phyloP scores from a whole-genome alignment of 2,888 invertebrate genomes.

The Amiota communis region DNA sequence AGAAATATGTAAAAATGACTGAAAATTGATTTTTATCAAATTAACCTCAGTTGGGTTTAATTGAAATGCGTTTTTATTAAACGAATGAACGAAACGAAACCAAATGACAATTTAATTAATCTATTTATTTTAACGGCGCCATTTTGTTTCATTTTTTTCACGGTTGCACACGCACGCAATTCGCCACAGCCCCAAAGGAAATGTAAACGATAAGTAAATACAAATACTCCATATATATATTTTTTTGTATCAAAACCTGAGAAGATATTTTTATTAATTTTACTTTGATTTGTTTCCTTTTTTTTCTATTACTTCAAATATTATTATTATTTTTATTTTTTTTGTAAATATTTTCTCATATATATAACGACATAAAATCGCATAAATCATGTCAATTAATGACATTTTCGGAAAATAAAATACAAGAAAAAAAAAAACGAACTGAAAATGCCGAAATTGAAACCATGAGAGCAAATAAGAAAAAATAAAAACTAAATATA shows the following conservation, averaged over 20 bases:
- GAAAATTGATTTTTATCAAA: constrained; percentile 23
- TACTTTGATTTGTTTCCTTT: no score
- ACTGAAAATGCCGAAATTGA: constrained; percentile 9
- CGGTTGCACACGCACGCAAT: constrained; percentile 16
- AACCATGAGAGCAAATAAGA: background rate
- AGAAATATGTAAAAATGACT: constrained; percentile 14
- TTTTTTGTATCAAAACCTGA: no score
- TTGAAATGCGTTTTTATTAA: constrained; percentile 21
- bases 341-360: background rate
- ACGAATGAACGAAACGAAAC: constrained; percentile 4
- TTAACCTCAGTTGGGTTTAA: constrained; percentile 17
- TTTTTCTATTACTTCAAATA: no score
- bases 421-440: background rate
- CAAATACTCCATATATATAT: no score
- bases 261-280: no score
- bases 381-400: constrained; percentile 29
- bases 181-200: constrained; percentile 2
- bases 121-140: background rate
- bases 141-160: background rate
- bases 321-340: no score
- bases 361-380: constrained; percentile 10
- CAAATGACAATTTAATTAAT: constrained; percentile 22
- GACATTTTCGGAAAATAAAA: constrained; percentile 24
- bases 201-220: constrained; percentile 14
- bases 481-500: background rate